Evolutionary conservation across 2,888 invertebrate species (phyloP).

Genomic region (Pogonocherus hispidulus): DNA sequence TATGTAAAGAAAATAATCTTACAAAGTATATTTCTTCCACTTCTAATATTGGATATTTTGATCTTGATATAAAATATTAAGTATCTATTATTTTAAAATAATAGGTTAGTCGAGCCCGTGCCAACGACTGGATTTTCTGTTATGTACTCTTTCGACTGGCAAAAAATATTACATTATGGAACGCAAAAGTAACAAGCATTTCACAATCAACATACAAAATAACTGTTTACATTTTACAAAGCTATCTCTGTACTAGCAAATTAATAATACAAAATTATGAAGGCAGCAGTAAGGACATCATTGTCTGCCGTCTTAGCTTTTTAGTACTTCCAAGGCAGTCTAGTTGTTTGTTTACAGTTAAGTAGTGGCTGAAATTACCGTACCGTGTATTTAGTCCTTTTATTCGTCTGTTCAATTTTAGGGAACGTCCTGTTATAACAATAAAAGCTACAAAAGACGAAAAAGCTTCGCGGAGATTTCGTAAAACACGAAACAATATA

Average conservation of each 20-base stretch:
- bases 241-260: neutral
- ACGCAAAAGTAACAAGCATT: too few relatives aligned
- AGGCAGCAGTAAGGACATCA: neutral
- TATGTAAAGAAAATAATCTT: too few relatives aligned
- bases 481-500: slow-evolving; percentile 39
- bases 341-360: slow-evolving; percentile 25
- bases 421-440: slow-evolving; percentile 42
- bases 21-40: too few relatives aligned
- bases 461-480: slow-evolving; percentile 33
- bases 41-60: too few relatives aligned
- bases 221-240: too few relatives aligned
- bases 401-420: slow-evolving; percentile 37
- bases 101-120: too few relatives aligned
- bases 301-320: slow-evolving; percentile 3
- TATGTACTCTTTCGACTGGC: too few relatives aligned
- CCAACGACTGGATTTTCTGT: too few relatives aligned
- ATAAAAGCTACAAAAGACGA: slow-evolving; percentile 39
- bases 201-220: too few relatives aligned
- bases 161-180: too few relatives aligned
- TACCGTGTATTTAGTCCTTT: slow-evolving; percentile 40
- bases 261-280: neutral
- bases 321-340: slow-evolving; percentile 17
- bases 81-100: too few relatives aligned
- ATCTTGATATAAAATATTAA: too few relatives aligned
- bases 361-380: slow-evolving; percentile 38